A percentile compares a stretch with the other conserved stretches of the same genome.
Conservation (phyloP, 1,140 invertebrate species). For the Cotesia chilonis region DNA sequence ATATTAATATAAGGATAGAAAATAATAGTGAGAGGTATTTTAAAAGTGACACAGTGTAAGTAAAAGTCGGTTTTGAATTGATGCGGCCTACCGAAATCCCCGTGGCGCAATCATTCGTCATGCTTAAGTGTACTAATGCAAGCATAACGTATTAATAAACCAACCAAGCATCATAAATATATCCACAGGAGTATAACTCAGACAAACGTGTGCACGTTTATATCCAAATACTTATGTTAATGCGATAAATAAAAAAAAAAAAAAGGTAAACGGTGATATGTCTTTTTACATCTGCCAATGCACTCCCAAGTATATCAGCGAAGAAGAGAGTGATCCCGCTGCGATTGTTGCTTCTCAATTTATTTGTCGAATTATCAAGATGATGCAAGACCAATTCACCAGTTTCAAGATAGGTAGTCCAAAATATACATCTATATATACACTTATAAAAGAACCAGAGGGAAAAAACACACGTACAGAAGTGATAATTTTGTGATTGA, state of each 20-base stretch:
- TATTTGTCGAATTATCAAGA: conserved; percentile 20
- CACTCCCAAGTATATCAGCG: neutral
- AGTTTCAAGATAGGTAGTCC: neutral
- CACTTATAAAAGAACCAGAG: conserved; percentile 10
- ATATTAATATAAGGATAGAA: conserved; percentile 2
- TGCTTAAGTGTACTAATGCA: conserved; percentile 65
- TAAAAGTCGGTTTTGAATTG: conserved; percentile 37
- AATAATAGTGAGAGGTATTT: conserved; percentile 1
- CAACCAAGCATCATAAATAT: conserved; percentile 39
- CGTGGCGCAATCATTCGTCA: conserved; percentile 59
- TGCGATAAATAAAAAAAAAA: conserved; percentile 50
- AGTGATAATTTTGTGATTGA: conserved; percentile 66
- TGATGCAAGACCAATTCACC: conserved; percentile 19
- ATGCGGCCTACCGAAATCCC: conserved; percentile 50
- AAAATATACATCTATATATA: conserved; percentile 19
- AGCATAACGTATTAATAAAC: conserved; percentile 65
- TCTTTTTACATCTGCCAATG: conserved; percentile 58
- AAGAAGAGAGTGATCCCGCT: conserved; percentile 16
- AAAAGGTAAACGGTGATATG: conserved; percentile 50
- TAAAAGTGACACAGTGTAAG: neutral
- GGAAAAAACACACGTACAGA: conserved; percentile 53
- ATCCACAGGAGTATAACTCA: conserved; percentile 26
- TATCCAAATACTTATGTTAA: conserved; percentile 63
- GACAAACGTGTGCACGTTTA: conserved; percentile 41
- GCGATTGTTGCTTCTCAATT: conserved; percentile 17